phyloP scores from a whole-genome alignment of 2,797 vertebrate species.

The Sebastes steindachneri region DNA sequence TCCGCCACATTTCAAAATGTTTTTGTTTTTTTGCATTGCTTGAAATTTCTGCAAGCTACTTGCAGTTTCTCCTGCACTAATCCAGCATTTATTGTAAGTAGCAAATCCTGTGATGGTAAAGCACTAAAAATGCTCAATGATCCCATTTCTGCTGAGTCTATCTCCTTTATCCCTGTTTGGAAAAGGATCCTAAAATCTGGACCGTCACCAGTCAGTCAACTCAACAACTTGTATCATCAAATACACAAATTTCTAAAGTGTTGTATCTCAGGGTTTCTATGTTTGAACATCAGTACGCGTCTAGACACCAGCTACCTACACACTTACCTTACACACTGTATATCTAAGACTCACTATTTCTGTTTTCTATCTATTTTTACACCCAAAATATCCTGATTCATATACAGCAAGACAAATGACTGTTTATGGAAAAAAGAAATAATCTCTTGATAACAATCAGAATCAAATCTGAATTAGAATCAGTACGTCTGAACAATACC shows the following conservation, averaged over 20 bases:
- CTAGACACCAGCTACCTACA: neutral
- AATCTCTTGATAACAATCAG: neutral
- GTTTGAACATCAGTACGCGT: neutral
- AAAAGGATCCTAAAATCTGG: constrained; percentile 11
- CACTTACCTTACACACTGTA: neutral
- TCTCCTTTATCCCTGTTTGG: constrained; percentile 7
- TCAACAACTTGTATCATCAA: constrained; percentile 17
- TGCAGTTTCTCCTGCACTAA: constrained; percentile 45
- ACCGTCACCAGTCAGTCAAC: neutral
- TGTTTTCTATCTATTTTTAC: neutral
- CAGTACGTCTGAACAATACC: neutral
- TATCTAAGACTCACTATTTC: neutral
- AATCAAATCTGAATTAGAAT: neutral
- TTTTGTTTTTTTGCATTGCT: constrained; percentile 14
- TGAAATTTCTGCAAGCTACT: constrained; percentile 41
- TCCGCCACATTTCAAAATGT: neutral
- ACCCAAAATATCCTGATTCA: neutral
- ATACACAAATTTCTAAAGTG: neutral
- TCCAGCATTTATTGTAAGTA: constrained; percentile 55
- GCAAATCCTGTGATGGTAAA: constrained; percentile 63
- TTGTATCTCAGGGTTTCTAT: neutral
- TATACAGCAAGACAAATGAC: neutral
- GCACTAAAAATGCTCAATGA: constrained; percentile 47
- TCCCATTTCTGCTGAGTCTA: constrained; percentile 58
- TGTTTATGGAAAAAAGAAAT: neutral